Conservation (phyloP, 2,888 invertebrate genomes). For the Tipula unca region DNA sequence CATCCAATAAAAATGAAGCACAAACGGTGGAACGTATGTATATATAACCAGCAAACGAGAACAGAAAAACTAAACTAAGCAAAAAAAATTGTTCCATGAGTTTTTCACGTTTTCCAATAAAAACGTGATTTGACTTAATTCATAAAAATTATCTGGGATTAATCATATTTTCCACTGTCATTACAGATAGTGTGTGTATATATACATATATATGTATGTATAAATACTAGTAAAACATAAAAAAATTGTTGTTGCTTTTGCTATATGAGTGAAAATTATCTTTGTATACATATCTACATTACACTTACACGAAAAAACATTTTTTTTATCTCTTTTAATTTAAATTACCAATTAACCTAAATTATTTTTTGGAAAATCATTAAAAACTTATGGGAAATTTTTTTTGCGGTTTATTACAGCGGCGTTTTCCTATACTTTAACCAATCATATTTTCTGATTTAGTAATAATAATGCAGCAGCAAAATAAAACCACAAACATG, state of each 20-base stretch:
- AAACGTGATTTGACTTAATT: constrained; percentile 14
- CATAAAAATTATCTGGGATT: background rate
- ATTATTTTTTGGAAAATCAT: background rate
- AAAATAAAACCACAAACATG: background rate
- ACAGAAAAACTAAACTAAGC: background rate
- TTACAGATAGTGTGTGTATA: background rate
- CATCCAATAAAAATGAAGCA: background rate
- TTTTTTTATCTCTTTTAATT: background rate
- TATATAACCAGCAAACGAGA: background rate
- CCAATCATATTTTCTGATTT: background rate
- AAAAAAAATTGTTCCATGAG: background rate
- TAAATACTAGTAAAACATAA: background rate
- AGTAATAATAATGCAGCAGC: background rate
- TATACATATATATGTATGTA: background rate
- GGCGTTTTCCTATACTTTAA: constrained; percentile 18
- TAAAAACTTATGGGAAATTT: background rate
- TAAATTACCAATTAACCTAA: background rate
- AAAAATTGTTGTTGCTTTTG: background rate
- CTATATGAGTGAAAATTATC: background rate
- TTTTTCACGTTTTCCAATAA: constrained; percentile 8
- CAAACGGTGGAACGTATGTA: background rate
- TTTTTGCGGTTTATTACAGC: constrained; percentile 20
- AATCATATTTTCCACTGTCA: background rate
- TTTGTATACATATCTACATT: background rate
- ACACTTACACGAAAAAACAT: background rate